Evolutionary conservation across 1,140 invertebrate genomes (phyloP).

Genomic region (Drosophila orena): DNA sequence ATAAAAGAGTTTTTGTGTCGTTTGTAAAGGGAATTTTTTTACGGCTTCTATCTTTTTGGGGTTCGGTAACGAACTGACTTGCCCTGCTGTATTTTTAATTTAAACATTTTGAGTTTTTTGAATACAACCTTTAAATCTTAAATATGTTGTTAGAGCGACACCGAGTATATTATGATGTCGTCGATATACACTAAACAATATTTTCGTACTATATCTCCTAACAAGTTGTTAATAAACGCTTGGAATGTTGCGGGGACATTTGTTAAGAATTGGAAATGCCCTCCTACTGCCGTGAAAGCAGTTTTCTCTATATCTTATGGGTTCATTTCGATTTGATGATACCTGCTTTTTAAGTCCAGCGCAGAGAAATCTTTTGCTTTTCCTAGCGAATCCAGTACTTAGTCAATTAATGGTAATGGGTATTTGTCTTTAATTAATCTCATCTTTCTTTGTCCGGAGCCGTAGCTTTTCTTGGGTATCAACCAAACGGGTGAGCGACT

Average conservation of each 20-base stretch:
- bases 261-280: constrained; percentile 9
- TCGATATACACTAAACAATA: constrained; percentile 16
- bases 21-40: too few relatives aligned
- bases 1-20: too few relatives aligned
- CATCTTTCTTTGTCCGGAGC: too few relatives aligned
- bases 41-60: too few relatives aligned
- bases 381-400: background rate
- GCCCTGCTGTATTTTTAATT: too few relatives aligned
- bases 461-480: background rate
- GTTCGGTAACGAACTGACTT: too few relatives aligned
- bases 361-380: constrained; percentile 1
- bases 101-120: too few relatives aligned
- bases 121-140: too few relatives aligned
- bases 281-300: background rate
- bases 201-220: constrained; percentile 4
- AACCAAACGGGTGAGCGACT: too few relatives aligned
- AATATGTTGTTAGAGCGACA: too few relatives aligned
- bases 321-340: background rate
- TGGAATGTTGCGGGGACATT: constrained; percentile 18
- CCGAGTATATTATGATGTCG: too few relatives aligned
- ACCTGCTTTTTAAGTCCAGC: background rate
- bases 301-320: background rate
- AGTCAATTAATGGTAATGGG: background rate
- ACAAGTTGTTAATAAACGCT: constrained; percentile 12
- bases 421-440: constrained; percentile 2